Evolutionary conservation across 2,113 vertebrate species (phyloP).

Genomic region (Meriones unguiculatus): DNA sequence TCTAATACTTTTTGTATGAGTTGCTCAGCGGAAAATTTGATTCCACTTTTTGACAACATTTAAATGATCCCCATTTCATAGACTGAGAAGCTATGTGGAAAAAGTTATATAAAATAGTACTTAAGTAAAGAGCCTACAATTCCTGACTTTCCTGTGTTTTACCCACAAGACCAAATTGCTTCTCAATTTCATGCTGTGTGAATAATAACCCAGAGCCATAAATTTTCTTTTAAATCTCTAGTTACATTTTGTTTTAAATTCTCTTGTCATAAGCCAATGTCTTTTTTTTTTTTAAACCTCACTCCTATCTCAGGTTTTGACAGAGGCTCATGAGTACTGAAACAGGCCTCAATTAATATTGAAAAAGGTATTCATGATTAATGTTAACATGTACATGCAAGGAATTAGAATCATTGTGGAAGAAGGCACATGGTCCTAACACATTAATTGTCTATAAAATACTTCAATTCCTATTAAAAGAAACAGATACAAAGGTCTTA

Average conservation of each 20-base stretch:
- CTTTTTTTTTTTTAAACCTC: slow-evolving; percentile 43
- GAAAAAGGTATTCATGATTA: background rate
- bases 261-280: slow-evolving; percentile 19
- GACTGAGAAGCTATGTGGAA: slow-evolving; percentile 26
- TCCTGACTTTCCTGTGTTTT: slow-evolving; percentile 69
- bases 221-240: slow-evolving; percentile 66
- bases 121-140: slow-evolving; percentile 26
- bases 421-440: background rate
- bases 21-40: slow-evolving; percentile 41
- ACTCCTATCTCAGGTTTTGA: slow-evolving; percentile 16
- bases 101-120: slow-evolving; percentile 46
- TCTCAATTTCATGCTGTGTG: slow-evolving; percentile 76
- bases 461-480: slow-evolving; percentile 14
- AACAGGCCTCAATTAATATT: slow-evolving; percentile 21
- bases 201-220: slow-evolving; percentile 72
- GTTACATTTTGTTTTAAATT: slow-evolving; percentile 67
- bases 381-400: background rate
- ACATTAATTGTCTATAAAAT: background rate
- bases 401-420: background rate
- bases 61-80: slow-evolving; percentile 59
- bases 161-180: slow-evolving; percentile 69
- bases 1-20: background rate
- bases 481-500: background rate
- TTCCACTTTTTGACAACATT: slow-evolving; percentile 39
- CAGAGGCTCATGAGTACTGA: background rate